Conservation (phyloP, 2,113 vertebrate genomes). For the Ardeotis arabs region DNA sequence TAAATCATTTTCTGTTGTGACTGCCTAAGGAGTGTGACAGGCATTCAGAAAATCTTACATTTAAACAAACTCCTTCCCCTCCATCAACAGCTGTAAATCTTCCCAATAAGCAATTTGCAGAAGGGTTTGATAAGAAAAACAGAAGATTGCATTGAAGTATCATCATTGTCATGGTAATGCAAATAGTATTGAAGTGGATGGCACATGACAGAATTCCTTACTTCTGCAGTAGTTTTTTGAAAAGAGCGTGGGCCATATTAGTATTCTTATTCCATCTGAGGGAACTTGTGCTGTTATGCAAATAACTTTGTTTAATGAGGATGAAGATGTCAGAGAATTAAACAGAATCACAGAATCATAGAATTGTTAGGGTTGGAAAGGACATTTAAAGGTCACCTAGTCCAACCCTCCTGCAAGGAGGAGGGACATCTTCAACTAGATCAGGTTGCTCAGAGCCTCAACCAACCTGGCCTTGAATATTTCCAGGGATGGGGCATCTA, state of each 20-base stretch:
- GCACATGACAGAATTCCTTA: background rate
- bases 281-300: background rate
- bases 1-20: background rate
- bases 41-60: background rate
- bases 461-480: too few species aligned
- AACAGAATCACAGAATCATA: background rate
- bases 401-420: too few species aligned
- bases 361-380: too few species aligned
- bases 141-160: background rate
- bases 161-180: background rate
- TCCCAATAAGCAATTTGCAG: background rate
- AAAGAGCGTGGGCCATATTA: background rate
- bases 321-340: background rate
- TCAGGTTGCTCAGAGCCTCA: too few species aligned
- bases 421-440: too few species aligned
- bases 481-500: too few species aligned
- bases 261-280: background rate
- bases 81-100: background rate
- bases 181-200: background rate
- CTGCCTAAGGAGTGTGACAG: background rate
- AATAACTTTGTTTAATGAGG: background rate
- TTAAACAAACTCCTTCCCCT: background rate
- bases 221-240: background rate
- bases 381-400: too few species aligned
- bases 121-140: background rate